Evolutionary conservation across 2,113 vertebrate genomes (phyloP), one percentile per base, ranked within the genome.

Genomic region (Pelvicachromis taeniatus): DNA sequence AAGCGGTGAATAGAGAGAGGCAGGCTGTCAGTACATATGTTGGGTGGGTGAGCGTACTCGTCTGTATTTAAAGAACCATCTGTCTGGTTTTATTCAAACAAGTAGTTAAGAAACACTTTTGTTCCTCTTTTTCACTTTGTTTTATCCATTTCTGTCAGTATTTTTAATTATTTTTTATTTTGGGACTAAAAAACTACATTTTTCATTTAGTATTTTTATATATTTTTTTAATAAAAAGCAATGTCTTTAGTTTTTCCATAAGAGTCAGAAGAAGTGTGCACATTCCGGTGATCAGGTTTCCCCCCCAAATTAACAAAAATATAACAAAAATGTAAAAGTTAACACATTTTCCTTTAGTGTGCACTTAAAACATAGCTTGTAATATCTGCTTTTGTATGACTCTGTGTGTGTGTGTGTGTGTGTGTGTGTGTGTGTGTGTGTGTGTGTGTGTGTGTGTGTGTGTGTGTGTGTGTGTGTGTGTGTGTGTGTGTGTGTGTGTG

Each of bases 21-120:
- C 87, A 88, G 86, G 81, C 61, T 88, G 88, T 82, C 89, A 78
- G 88, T 95, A 95, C 96, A 96, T 96, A 96, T 96, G 95, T 94
- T 94, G 81, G 73, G 82, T 91, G 92, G 79, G 85, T 82, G 89
- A 81, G 58, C 61, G 42, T 73, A 82, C 79, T 95, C 92, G 95
- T 80, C 53, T 89, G 92, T 96, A 96, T 97, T 98, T 97, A 96
- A 88, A 96, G 96, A 97, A 97, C 97, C 97, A 99, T 99, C 98
- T 98, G 97, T 97, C 97, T 92, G 94, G 95, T 96, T 97, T 95
- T 84, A 96, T 96, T 97, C 95, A 97, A 91, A 96, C 95, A 95
- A 96, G 95, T 95, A 95, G 96, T 96, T 95, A 96, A 96, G 95
- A 87, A 21, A 75, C 7, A 48, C 82, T 75, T 82, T 85, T 82